Evolutionary conservation across 2,888 invertebrate species (phyloP).

Genomic region (Portevinia maculata): DNA sequence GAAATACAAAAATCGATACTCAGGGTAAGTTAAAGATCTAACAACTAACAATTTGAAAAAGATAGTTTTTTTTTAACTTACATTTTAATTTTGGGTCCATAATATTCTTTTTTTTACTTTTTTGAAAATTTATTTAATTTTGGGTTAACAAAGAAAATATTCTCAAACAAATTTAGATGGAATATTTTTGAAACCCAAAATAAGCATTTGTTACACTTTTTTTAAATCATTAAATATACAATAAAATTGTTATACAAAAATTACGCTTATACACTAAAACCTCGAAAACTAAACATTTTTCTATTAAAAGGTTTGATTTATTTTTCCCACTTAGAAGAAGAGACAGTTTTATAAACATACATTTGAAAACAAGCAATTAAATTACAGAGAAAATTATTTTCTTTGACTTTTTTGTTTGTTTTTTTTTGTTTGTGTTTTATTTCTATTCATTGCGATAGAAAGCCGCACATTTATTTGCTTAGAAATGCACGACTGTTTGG

Average conservation of each 20-base stretch:
- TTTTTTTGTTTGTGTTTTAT: constrained; percentile 23
- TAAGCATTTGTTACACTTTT: constrained; percentile 20
- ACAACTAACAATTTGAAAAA: constrained; percentile 56
- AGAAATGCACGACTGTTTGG: constrained; percentile 53
- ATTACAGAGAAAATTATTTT: constrained; percentile 36
- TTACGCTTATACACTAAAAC: constrained; percentile 24
- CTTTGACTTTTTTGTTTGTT: constrained; percentile 42
- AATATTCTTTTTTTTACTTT: constrained; percentile 15
- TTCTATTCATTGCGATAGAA: constrained; percentile 44
- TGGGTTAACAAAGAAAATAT: constrained; percentile 38
- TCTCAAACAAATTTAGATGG: constrained; percentile 20
- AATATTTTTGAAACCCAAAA: constrained; percentile 33
- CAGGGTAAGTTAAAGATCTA: constrained; percentile 67
- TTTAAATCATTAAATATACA: constrained; percentile 15
- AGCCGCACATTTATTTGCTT: constrained; percentile 50
- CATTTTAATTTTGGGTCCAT: constrained; percentile 8
- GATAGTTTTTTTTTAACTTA: constrained; percentile 12
- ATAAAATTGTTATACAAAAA: constrained; percentile 28
- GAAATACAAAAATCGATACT: constrained; percentile 44
- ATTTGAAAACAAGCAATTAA: not conserved
- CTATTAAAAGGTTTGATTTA: constrained; percentile 30
- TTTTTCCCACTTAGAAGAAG: constrained; percentile 50
- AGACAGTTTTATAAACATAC: constrained; percentile 22
- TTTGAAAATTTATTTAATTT: constrained; percentile 16
- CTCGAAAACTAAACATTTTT: not conserved